A percentile compares a stretch with the other conserved stretches of the same genome.
Evolutionary conservation across 1,140 invertebrate species (phyloP).

Genomic region (Mactra quadrangularis): DNA sequence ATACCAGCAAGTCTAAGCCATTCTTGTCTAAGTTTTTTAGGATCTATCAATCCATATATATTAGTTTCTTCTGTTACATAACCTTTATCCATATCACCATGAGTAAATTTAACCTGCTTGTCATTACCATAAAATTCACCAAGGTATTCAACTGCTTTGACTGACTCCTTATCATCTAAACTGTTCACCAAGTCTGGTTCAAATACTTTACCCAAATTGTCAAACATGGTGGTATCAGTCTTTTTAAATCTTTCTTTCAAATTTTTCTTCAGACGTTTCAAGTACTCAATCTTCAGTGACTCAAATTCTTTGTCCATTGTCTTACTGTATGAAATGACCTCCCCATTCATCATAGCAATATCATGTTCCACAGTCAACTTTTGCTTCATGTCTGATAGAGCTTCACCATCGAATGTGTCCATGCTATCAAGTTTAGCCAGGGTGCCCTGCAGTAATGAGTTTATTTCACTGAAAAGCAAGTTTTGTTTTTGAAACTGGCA

Average conservation of each 20-base stretch:
- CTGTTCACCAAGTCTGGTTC: background rate
- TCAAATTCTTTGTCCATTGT: slow-evolving; percentile 38
- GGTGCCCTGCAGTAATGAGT: slow-evolving; percentile 10
- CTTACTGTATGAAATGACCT: background rate
- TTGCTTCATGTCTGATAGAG: slow-evolving; percentile 7
- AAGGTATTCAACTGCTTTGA: background rate
- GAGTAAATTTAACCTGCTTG: background rate
- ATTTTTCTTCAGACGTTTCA: background rate
- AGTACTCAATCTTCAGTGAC: background rate
- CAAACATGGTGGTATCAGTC: background rate
- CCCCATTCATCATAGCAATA: background rate
- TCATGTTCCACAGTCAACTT: background rate
- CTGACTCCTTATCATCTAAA: background rate
- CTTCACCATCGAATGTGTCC: background rate
- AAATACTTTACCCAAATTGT: slow-evolving; percentile 4
- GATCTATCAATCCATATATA: background rate
- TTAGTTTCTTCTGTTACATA: background rate
- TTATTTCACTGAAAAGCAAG: slow-evolving; percentile 19
- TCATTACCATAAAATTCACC: slow-evolving; percentile 13
- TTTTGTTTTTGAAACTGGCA: slow-evolving; percentile 13
- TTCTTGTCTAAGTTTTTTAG: slow-evolving; percentile 13
- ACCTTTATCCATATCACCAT: background rate
- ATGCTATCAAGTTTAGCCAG: slow-evolving; percentile 2
- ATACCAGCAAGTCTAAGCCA: background rate
- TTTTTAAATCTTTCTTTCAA: slow-evolving; percentile 33